Evolutionary conservation across 2,797 vertebrate species (phyloP), one percentile per base, ranked within the genome.

Genomic region (Sebastes jordani): DNA sequence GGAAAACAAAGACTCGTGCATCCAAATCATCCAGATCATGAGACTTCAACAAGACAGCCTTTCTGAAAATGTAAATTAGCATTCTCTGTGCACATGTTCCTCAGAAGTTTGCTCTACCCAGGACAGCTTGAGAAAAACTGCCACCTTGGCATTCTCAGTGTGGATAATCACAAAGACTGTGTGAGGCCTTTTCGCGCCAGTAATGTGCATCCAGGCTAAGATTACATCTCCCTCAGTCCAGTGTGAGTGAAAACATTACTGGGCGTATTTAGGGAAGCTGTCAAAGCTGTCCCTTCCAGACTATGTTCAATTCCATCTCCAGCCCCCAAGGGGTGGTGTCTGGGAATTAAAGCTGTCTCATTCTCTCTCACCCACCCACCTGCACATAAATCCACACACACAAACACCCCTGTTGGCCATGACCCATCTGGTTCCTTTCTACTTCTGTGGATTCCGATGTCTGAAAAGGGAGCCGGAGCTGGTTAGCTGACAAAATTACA

Each of bases 261-360:
- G 85, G 82, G 80, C 42, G 55, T 94, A 92, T 93, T 94, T 93
- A 92, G 85, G 86, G 81, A 84, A 85, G 86, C 92, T 92, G 91
- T 94, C 92, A 94, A 90, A 92, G 91, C 83, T 83, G 83, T 91
- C 91, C 88, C 89, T 92, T 89, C 82, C 59, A 92, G 86, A 90
- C 87, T 75, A 62, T 91, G 92, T 93, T 92, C 90, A 92, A 90
- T 93, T 94, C 89, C 92, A 93, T 84, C 83, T 90, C 70, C 76
- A 85, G 82, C 75, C 87, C 91, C 90, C 69, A 54, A 89, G 89
- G 92, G 86, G 81, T 83, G 60, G 85, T 91, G 85, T 93, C 89
- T 92, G 86, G 83, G 88, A 94, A 91, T 94, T 91, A 92, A 73
- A 90, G 86, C 89, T 90, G 88, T 93, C 88, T 91, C 88, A 75